These are phyloP conservation scores for Isichthys henryi DNA, from an alignment of 2,113 vertebrate species.

Conservation along the genomic window DNA sequence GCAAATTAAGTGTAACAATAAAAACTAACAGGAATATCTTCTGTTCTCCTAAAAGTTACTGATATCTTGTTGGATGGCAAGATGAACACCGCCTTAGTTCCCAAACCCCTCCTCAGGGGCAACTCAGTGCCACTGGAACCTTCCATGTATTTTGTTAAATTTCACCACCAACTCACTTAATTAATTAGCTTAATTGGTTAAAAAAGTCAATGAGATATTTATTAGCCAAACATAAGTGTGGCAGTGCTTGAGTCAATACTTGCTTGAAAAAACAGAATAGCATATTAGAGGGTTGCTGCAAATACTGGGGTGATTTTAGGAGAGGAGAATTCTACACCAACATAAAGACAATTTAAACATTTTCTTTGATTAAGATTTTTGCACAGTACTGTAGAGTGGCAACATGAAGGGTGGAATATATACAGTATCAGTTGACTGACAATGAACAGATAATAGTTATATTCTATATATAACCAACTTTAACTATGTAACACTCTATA, in stretches of 20 bases:
- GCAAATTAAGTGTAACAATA: too few relatives aligned
- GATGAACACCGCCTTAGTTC: too few relatives aligned
- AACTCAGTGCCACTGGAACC: too few relatives aligned
- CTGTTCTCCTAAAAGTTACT: too few relatives aligned
- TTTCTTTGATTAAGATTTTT: not conserved
- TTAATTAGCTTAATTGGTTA: not conserved
- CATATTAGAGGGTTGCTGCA: not conserved
- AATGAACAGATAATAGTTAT: not conserved
- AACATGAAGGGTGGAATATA: not conserved
- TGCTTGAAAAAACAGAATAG: not conserved
- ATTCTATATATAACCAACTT: not conserved
- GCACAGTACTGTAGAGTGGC: not conserved
- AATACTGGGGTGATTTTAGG: not conserved
- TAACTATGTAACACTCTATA: not conserved
- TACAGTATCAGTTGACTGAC: not conserved
- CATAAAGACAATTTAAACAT: not conserved
- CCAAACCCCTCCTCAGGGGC: too few relatives aligned
- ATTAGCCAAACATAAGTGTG: not conserved
- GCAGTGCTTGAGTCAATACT: not conserved
- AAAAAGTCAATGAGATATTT: not conserved
- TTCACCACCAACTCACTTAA: too few relatives aligned
- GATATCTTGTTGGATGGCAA: too few relatives aligned
- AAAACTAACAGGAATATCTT: too few relatives aligned
- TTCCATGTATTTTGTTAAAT: too few relatives aligned
- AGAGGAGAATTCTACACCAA: not conserved